These are phyloP conservation scores for Marcusenius ussheri DNA, from an alignment of 2,113 vertebrate species.

Conservation along the genomic window DNA sequence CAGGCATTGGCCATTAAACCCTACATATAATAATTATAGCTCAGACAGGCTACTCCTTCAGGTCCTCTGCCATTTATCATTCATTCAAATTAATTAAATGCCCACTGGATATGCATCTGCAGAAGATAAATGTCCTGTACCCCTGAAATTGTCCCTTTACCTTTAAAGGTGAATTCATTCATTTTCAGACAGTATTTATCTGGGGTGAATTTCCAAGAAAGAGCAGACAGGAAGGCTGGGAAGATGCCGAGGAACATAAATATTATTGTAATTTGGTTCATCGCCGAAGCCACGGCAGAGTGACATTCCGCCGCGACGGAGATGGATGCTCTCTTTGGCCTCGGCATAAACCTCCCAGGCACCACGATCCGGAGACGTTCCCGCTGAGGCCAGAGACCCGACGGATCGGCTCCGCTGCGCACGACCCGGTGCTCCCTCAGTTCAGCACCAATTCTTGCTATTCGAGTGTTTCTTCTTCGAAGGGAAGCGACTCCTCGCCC, in stretches of 20 bases:
- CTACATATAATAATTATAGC: neutral
- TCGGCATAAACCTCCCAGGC: neutral
- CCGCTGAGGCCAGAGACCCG: no score
- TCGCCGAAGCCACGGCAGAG: neutral
- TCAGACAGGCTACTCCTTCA: neutral
- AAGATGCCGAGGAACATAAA: constrained; percentile 10
- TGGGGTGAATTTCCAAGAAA: neutral
- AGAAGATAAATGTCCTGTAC: neutral
- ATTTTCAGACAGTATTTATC: constrained; percentile 10
- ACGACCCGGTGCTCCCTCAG: neutral
- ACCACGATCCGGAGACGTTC: neutral
- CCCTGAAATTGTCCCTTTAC: neutral
- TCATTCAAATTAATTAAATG: constrained; percentile 14
- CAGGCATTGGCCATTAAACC: neutral
- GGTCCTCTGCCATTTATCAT: constrained; percentile 1
- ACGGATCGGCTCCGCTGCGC: neutral
- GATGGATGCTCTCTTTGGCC: neutral
- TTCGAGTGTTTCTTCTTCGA: neutral
- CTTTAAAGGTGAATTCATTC: constrained; percentile 11
- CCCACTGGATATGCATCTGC: neutral
- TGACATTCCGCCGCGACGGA: neutral
- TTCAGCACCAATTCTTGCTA: neutral
- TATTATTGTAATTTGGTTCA: constrained; percentile 22
- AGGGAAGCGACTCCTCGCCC: neutral
- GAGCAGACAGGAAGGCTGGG: neutral